These are phyloP conservation scores for Semaprochilodus insignis DNA, from an alignment of 2,797 vertebrate species.

Conservation along the genomic window DNA sequence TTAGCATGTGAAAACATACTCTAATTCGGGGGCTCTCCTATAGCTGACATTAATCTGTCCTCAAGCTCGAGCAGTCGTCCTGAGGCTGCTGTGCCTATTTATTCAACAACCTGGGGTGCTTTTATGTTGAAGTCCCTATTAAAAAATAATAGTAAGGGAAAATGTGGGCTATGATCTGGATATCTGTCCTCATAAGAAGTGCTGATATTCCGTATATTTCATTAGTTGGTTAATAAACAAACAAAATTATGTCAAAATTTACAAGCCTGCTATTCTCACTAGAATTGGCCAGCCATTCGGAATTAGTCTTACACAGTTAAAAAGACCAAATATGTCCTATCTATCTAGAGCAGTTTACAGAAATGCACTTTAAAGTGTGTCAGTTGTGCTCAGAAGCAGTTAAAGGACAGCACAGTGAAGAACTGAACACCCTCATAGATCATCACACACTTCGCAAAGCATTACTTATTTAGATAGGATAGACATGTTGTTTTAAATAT, in stretches of 20 bases:
- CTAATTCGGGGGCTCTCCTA: constrained; percentile 63
- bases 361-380: constrained; percentile 68
- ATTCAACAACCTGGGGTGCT: constrained; percentile 4
- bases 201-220: constrained; percentile 3
- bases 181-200: background rate
- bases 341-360: constrained; percentile 44
- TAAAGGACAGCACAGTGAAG: constrained; percentile 70
- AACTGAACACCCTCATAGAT: constrained; percentile 68
- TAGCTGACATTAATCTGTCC: constrained; percentile 66
- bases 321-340: constrained; percentile 12
- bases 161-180: constrained; percentile 9
- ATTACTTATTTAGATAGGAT: constrained; percentile 81
- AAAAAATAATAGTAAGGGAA: constrained; percentile 1
- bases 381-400: constrained; percentile 69
- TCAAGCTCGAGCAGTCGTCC: constrained; percentile 10
- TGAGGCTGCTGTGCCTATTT: constrained; percentile 13
- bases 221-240: constrained; percentile 32
- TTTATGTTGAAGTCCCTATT: background rate
- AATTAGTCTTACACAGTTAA: constrained; percentile 63
- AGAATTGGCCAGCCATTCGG: constrained; percentile 21
- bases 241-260: background rate
- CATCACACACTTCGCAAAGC: constrained; percentile 69
- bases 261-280: background rate
- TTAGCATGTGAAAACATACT: constrained; percentile 83
- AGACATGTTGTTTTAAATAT: constrained; percentile 80